Evolutionary conservation across 2,888 invertebrate genomes (phyloP).

Genomic region (Ophioninae sp.): DNA sequence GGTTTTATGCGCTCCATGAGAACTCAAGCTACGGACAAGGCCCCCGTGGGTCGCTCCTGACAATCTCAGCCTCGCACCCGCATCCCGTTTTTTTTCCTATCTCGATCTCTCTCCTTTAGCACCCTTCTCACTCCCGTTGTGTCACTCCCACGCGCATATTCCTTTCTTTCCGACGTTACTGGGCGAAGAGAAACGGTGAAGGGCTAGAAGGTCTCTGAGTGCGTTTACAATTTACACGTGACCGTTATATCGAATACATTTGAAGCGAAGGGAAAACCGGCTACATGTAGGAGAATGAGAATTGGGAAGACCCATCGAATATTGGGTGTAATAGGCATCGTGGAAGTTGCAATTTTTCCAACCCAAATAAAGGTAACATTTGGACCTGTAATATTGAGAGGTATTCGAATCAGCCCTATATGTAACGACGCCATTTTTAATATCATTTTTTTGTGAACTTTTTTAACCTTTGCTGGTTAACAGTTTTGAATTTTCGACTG

Average conservation of each 20-base stretch:
- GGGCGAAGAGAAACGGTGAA: constrained; percentile 45
- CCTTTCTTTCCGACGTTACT: constrained; percentile 25
- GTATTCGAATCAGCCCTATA: no score
- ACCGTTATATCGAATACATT: constrained; percentile 63
- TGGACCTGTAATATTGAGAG: no score
- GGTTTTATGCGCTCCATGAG: constrained; percentile 50
- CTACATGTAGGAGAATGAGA: constrained; percentile 30
- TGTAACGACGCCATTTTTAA: no score
- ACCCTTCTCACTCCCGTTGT: neutral
- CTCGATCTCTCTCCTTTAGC: constrained; percentile 11
- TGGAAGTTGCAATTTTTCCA: constrained; percentile 66
- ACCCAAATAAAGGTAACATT: no score
- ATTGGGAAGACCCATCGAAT: constrained; percentile 67
- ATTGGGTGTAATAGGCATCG: constrained; percentile 65
- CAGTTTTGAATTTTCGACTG: no score
- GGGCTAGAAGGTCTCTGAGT: constrained; percentile 55
- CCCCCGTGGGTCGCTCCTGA: constrained; percentile 7
- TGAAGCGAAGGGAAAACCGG: constrained; percentile 47
- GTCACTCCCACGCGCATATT: constrained; percentile 10
- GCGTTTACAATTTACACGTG: constrained; percentile 67
- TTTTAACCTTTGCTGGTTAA: no score
- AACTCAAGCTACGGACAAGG: constrained; percentile 26
- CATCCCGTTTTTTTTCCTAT: constrained; percentile 8
- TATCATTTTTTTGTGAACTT: no score
- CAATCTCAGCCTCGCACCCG: constrained; percentile 16